A percentile compares a stretch with the other conserved stretches of the same genome.
Conservation (phyloP, 2,797 vertebrate genomes). For the Sebastes glaucus region DNA sequence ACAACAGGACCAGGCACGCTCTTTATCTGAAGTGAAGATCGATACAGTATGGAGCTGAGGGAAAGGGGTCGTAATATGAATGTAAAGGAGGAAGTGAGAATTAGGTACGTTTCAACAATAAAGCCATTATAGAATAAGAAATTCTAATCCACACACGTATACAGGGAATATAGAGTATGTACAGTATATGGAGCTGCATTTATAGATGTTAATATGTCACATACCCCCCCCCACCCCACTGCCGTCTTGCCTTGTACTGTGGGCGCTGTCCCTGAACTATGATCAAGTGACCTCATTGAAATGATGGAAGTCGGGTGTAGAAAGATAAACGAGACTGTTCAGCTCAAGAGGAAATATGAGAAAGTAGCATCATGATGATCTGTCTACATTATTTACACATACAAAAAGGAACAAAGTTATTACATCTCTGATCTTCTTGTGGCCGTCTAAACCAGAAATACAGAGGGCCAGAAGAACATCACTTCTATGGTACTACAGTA, state of each 20-base stretch:
- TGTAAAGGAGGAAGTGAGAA: conserved; percentile 45
- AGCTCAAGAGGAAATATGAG: conserved; percentile 14
- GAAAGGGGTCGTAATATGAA: conserved; percentile 55
- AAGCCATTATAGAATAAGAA: conserved; percentile 38
- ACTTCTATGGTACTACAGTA: not conserved
- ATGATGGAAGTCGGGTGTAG: conserved; percentile 7
- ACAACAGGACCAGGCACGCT: conserved; percentile 36
- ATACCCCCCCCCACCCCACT: not conserved
- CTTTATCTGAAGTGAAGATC: conserved; percentile 1
- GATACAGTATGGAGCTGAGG: conserved; percentile 16
- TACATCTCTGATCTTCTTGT: not conserved
- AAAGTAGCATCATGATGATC: conserved; percentile 9
- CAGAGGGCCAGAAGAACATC: not conserved
- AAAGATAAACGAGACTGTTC: conserved; percentile 10
- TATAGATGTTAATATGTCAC: conserved; percentile 20
- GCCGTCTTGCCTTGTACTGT: conserved; percentile 52
- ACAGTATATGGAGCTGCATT: conserved; percentile 15
- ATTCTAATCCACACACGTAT: not conserved
- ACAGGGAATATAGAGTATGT: conserved; percentile 30
- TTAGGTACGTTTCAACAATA: conserved; percentile 5
- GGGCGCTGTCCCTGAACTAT: conserved; percentile 37
- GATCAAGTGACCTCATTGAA: conserved; percentile 56
- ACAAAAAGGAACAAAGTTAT: not conserved
- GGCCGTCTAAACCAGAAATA: not conserved
- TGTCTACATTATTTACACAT: not conserved